Base-by-base conservation (phyloP, 2,888 invertebrate species). In the Pyralis farinalis region DNA sequence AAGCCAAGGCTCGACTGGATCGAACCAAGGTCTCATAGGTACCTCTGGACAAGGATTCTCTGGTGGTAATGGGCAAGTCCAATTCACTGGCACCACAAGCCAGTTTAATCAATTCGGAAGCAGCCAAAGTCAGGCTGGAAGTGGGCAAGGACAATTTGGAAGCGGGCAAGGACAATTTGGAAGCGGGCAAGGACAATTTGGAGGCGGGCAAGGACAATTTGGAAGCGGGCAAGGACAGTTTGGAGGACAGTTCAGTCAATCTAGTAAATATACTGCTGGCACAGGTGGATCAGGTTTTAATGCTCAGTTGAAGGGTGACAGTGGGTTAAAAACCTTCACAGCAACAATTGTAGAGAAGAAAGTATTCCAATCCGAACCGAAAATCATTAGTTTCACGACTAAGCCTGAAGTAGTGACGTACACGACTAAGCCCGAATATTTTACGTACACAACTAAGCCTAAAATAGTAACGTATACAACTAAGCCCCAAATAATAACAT, bases 261-360 rank as follows among this genome's bases (percentile, higher is more conserved):
- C 54, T 5, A 46, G 45, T 12, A 75, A 77, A 37, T 63, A 58
- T 50, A 56, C 60, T 1, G 49, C 69, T 6, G 58, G 37, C 1
- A 55, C 51, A 11, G 52, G 50, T 4, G 56, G 62, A 0, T 40
- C 59, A 25, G 25, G n/a, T n/a, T 25, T 8, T n/a, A 25, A 25
- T n/a, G 7, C 25, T 2, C 25, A 25, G 25, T 25, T 25, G 25
- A 7, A 2, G n/a, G 25, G 25, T 1, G 25, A 25, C n/a, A 25
- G 25, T n/a, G 25, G 25, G 0, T 63, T 78, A 0, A 84, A 86
- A 20, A 71, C 69, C 0, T 83, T 74, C 56, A 78, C 74, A 37
- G 78, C 85, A 0, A 70, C 81, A 0, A 85, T 72, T 44, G 58
- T 76, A 0, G 82, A 85, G 41, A 83, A 82, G 56, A 84, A 86